These are phyloP conservation scores for Amphimedon queenslandica DNA, from an alignment of 37 sponge, comb jelly and placozoan genomes.

Conservation along the genomic window DNA sequence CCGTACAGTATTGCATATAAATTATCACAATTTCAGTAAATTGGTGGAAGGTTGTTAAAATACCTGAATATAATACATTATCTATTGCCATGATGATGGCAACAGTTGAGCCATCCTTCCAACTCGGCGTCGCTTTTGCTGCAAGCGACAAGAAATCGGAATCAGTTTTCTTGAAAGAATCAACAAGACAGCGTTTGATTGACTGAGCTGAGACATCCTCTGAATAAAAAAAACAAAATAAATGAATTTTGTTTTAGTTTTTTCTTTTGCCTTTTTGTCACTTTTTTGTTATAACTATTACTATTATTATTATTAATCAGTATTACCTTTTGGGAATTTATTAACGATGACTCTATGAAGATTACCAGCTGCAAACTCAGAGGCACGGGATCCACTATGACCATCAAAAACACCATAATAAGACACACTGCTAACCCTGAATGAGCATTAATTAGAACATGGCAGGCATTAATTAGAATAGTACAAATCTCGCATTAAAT, in stretches of 20 bases:
- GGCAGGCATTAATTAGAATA: neutral
- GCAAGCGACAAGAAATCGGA: constrained; percentile 74
- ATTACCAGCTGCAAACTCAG: constrained; percentile 65
- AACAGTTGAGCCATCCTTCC: constrained; percentile 85
- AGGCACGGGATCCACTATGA: constrained; percentile 77
- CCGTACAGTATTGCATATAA: too few species aligned
- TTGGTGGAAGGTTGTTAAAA: too few species aligned
- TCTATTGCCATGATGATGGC: constrained; percentile 60
- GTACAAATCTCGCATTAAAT: neutral
- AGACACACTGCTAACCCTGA: constrained; percentile 35
- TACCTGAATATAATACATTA: constrained; percentile 56
- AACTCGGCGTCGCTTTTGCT: constrained; percentile 55
- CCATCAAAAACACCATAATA: constrained; percentile 92
- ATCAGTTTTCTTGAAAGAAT: constrained; percentile 78
- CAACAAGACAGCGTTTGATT: constrained; percentile 75
- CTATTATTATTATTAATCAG: neutral
- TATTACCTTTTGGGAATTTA: constrained; percentile 70
- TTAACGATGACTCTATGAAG: constrained; percentile 54
- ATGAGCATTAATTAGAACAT: neutral
- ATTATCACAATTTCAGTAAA: too few species aligned
- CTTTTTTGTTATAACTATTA: too few species aligned
- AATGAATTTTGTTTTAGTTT: constrained; percentile 23
- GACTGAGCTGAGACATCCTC: constrained; percentile 40
- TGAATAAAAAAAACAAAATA: neutral
- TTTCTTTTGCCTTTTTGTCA: constrained; percentile 11